Conservation (phyloP, 2,113 vertebrate species). For the Machaerirhynchus nigripectus region DNA sequence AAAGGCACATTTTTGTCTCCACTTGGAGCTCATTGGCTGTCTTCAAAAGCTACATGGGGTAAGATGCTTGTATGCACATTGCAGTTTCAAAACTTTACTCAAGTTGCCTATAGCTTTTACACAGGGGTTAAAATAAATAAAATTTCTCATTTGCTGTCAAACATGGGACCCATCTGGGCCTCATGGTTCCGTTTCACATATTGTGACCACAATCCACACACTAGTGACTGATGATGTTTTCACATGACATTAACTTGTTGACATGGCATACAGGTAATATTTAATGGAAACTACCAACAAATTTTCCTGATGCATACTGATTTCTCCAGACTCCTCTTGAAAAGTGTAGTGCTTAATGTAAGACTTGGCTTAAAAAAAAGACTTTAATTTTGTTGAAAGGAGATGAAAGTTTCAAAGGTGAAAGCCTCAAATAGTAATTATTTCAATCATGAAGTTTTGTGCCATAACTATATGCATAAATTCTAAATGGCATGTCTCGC, state of each 20-base stretch:
- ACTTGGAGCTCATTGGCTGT: neutral
- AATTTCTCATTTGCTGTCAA: neutral
- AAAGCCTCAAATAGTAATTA: neutral
- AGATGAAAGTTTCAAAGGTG: neutral
- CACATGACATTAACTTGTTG: neutral
- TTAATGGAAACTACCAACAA: neutral
- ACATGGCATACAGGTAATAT: neutral
- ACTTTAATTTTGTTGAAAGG: neutral
- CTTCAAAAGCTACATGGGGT: neutral
- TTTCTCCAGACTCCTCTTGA: neutral
- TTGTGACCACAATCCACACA: neutral
- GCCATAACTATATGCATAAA: neutral
- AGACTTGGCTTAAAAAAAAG: neutral
- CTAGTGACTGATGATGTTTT: neutral
- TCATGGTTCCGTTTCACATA: fast-evolving
- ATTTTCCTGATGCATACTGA: neutral
- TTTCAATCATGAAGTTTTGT: neutral
- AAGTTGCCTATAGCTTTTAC: neutral
- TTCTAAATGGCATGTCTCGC: neutral
- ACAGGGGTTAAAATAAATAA: neutral
- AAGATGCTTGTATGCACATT: neutral
- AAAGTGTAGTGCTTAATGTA: neutral
- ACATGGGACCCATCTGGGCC: neutral
- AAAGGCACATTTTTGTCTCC: neutral
- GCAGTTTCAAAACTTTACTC: neutral